A percentile compares a stretch with the other conserved stretches of the same genome.
Evolutionary conservation across 2,888 invertebrate species (phyloP).

Genomic region (Synanthedon myopaeformis): DNA sequence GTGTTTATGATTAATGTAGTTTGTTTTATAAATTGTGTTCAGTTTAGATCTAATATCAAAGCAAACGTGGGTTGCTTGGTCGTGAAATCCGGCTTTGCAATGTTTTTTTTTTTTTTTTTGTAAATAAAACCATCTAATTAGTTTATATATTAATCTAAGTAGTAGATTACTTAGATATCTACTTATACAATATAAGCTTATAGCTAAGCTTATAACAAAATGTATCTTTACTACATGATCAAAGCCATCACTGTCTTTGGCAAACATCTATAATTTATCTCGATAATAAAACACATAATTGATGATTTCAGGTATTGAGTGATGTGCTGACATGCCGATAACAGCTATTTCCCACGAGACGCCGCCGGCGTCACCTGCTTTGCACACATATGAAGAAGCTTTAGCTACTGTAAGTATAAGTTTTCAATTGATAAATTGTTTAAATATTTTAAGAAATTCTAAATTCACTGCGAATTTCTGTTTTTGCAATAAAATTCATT

Average conservation of each 20-base stretch:
- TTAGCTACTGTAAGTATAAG: constrained; percentile 43
- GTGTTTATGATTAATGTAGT: no score
- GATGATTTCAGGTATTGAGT: constrained; percentile 31
- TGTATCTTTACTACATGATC: background rate
- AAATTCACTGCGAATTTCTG: no score
- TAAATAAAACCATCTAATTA: no score
- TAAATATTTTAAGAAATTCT: no score
- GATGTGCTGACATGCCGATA: constrained; percentile 56
- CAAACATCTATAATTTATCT: background rate
- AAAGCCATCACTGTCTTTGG: background rate
- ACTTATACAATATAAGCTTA: background rate
- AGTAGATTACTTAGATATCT: background rate
- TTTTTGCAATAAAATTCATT: no score
- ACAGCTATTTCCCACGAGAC: constrained; percentile 45
- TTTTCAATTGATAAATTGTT: background rate
- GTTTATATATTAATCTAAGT: no score
- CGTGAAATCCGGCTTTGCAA: no score
- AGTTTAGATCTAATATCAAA: no score
- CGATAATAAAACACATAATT: background rate
- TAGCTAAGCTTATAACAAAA: background rate
- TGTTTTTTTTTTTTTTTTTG: no score
- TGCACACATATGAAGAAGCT: constrained; percentile 49
- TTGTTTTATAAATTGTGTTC: no score
- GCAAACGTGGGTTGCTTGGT: no score
- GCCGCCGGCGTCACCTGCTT: constrained; percentile 47